A percentile compares a stretch with the other conserved stretches of the same genome.
phyloP scores from a whole-genome alignment of 1,140 invertebrate genomes.

The Drosophila funebris region DNA sequence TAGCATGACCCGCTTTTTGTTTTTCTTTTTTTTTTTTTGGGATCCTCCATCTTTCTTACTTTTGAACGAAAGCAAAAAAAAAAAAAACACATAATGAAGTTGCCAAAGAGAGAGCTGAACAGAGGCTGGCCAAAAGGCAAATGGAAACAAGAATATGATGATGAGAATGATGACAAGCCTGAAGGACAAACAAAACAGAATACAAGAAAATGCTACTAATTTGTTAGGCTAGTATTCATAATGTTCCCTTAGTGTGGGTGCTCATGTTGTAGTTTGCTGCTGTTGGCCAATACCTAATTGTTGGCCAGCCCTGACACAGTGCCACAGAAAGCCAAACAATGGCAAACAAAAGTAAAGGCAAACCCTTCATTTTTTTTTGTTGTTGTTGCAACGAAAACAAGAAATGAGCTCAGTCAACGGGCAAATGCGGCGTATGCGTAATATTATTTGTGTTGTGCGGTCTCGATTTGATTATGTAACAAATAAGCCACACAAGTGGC shows the following conservation, averaged over 20 bases:
- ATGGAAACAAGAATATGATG: constrained; percentile 71
- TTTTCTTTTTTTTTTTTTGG: constrained; percentile 34
- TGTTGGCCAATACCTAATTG: constrained; percentile 60
- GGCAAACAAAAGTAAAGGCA: constrained; percentile 38
- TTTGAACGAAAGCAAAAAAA: constrained; percentile 39
- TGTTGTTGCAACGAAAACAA: constrained; percentile 25
- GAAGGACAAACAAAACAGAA: constrained; percentile 14
- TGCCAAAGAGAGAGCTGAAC: constrained; percentile 43
- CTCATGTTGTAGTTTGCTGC: constrained; percentile 6
- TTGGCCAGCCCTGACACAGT: constrained; percentile 78
- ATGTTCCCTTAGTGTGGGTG: constrained; percentile 15
- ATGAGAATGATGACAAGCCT: constrained; percentile 44
- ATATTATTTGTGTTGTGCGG: constrained; percentile 69
- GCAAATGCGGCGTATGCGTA: constrained; percentile 72
- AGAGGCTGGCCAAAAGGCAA: constrained; percentile 63
- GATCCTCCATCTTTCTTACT: constrained; percentile 1
- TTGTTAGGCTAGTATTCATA: constrained; percentile 66
- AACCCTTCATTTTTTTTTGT: constrained; percentile 48
- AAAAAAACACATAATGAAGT: constrained; percentile 71
- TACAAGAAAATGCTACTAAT: constrained; percentile 55
- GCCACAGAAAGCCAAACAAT: constrained; percentile 54
- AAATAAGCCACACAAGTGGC: constrained; percentile 77
- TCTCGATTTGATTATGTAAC: constrained; percentile 78
- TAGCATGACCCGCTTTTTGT: constrained; percentile 63
- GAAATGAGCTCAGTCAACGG: constrained; percentile 59